Conservation (phyloP, 2,113 vertebrate genomes). For the Sterna hirundo region DNA sequence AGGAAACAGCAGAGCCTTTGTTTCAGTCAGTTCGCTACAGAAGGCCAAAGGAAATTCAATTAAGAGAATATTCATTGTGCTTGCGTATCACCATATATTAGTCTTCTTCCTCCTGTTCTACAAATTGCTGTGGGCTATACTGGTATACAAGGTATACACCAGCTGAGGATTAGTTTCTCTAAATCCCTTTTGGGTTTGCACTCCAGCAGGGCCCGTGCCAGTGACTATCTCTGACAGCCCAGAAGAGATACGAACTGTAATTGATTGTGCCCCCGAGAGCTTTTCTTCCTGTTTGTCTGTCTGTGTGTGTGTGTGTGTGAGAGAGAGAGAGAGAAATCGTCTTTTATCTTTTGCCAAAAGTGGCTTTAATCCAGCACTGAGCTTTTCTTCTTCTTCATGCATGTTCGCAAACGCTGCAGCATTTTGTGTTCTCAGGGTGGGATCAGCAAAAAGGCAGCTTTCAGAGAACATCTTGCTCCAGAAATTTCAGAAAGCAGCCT, state of each 20-base stretch:
- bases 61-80: constrained; percentile 2
- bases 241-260: constrained; percentile 51
- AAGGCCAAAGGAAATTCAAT: constrained; percentile 29
- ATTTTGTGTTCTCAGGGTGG: background rate
- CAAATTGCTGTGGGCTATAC: constrained; percentile 16
- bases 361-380: constrained; percentile 30
- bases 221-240: constrained; percentile 39
- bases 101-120: background rate
- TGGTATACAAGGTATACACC: constrained; percentile 11
- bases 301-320: background rate
- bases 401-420: background rate
- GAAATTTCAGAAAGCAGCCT: background rate
- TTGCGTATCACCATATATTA: background rate
- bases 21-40: background rate
- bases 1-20: constrained; percentile 17
- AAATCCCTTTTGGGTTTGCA: constrained; percentile 34
- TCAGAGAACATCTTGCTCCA: background rate
- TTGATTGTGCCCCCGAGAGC: constrained; percentile 39
- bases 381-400: constrained; percentile 23
- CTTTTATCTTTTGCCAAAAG: constrained; percentile 61
- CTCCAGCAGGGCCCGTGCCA: constrained; percentile 22
- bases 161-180: constrained; percentile 27
- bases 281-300: constrained; percentile 21
- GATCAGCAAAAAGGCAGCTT: constrained; percentile 11
- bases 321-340: background rate